Percentiles rank a stretch among this genome's conserved stretches.
phyloP scores from a whole-genome alignment of 2,888 invertebrate genomes.

The Aelia acuminata region DNA sequence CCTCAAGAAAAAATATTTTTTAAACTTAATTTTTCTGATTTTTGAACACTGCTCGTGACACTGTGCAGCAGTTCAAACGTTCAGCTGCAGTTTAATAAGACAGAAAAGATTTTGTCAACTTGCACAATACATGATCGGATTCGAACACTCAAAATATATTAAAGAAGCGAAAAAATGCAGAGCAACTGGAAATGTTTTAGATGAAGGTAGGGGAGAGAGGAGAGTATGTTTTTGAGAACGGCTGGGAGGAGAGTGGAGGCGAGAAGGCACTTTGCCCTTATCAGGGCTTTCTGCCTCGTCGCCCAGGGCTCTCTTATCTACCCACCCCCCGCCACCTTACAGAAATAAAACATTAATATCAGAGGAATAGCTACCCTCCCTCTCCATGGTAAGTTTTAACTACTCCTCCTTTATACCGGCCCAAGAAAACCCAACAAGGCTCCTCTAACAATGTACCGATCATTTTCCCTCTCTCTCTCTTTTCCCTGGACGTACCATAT shows the following conservation, averaged over 20 bases:
- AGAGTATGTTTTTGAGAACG: slow-evolving; percentile 49
- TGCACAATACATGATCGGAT: neutral
- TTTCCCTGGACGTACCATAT: neutral
- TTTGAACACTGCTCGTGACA: no score
- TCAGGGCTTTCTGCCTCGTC: slow-evolving; percentile 56
- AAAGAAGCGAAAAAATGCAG: neutral
- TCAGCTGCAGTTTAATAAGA: no score
- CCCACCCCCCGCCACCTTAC: slow-evolving; percentile 56
- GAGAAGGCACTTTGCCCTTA: slow-evolving; percentile 52
- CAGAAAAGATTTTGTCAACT: no score
- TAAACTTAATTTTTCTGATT: no score
- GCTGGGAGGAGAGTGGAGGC: slow-evolving; percentile 56
- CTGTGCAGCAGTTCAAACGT: no score
- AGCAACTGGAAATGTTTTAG: neutral
- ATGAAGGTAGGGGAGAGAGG: slow-evolving; percentile 1
- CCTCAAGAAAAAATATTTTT: no score
- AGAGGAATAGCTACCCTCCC: slow-evolving; percentile 56
- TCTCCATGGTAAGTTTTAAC: slow-evolving; percentile 58
- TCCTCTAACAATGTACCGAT: slow-evolving; percentile 51
- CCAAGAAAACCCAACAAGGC: slow-evolving; percentile 29
- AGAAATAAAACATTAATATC: slow-evolving; percentile 60
- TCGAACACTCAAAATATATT: neutral
- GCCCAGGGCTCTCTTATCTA: slow-evolving; percentile 52
- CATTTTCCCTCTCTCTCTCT: neutral
- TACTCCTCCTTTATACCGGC: slow-evolving; percentile 34